Evolutionary conservation across 2,797 vertebrate species (phyloP).

Genomic region (Aythya fuligula): DNA sequence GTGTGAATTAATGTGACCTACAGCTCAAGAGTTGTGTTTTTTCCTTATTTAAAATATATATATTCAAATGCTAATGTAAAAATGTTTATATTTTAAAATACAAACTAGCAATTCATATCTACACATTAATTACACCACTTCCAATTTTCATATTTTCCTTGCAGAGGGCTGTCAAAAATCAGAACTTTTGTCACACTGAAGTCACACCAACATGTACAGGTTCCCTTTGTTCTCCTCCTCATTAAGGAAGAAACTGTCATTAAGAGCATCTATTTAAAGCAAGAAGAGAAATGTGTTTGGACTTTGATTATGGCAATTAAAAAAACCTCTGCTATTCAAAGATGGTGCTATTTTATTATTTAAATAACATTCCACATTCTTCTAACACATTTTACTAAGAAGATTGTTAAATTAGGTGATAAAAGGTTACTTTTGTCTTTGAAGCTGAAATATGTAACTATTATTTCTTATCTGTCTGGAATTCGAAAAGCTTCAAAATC

Average conservation of each 20-base stretch:
- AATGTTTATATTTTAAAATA: constrained; percentile 22
- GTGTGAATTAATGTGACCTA: neutral
- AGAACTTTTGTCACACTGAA: constrained; percentile 1
- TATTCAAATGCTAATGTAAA: neutral
- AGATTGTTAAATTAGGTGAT: constrained; percentile 73
- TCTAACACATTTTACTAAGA: constrained; percentile 55
- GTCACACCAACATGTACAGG: neutral
- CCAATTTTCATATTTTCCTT: neutral
- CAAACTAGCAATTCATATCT: neutral
- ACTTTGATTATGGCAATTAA: constrained; percentile 75
- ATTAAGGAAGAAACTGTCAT: constrained; percentile 56
- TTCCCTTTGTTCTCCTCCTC: constrained; percentile 16
- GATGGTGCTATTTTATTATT: constrained; percentile 64
- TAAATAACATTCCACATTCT: constrained; percentile 71
- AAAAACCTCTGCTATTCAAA: constrained; percentile 56
- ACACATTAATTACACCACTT: neutral
- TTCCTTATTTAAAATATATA: constrained; percentile 51
- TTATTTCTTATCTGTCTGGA: constrained; percentile 73
- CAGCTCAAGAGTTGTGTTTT: constrained; percentile 10
- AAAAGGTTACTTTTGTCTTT: constrained; percentile 78
- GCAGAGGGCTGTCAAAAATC: constrained; percentile 3
- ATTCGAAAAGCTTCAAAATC: constrained; percentile 67
- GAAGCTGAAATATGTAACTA: constrained; percentile 73
- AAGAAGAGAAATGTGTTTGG: constrained; percentile 62
- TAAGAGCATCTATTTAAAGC: constrained; percentile 54